These are phyloP conservation scores for Antheraea pernyi DNA, from an alignment of 1,140 invertebrate species.

Conservation along the genomic window DNA sequence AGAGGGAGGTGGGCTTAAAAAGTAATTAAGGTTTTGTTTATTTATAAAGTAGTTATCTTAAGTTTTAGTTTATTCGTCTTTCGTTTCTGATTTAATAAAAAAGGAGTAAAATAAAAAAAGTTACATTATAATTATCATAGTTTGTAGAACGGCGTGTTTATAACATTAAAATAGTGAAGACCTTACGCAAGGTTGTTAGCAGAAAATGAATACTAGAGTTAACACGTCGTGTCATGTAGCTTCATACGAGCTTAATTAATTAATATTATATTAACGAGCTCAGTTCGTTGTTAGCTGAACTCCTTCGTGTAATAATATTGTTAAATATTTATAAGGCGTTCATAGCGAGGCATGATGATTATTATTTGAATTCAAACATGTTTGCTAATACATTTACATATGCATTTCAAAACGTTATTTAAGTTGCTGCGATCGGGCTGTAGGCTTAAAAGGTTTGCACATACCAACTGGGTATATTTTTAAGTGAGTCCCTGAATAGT, in stretches of 20 bases:
- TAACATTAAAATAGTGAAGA: conserved; percentile 16
- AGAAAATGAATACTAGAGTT: conserved; percentile 29
- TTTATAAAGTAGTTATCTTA: too few relatives aligned
- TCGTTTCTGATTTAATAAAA: too few relatives aligned
- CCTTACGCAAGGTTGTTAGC: conserved; percentile 20
- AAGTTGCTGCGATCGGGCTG: too few relatives aligned
- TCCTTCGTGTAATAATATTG: conserved; percentile 38
- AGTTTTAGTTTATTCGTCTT: too few relatives aligned
- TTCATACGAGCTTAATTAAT: conserved; percentile 62
- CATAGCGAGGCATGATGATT: conserved; percentile 33
- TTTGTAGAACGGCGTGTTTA: conserved; percentile 10
- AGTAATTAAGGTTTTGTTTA: too few relatives aligned
- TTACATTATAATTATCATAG: too few relatives aligned
- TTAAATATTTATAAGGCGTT: conserved; percentile 44
- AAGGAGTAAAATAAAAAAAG: too few relatives aligned
- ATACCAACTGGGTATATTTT: too few relatives aligned
- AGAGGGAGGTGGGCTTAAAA: too few relatives aligned
- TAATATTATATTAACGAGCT: conserved; percentile 58
- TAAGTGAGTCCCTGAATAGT: too few relatives aligned
- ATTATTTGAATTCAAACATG: conserved; percentile 30
- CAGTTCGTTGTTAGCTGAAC: conserved; percentile 42
- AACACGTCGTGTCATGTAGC: conserved; percentile 36
- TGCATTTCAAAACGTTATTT: neutral
- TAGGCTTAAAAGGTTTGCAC: too few relatives aligned
- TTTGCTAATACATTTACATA: conserved; percentile 12